phyloP scores from a whole-genome alignment of 2,888 invertebrate genomes.

The Incurvaria masculella region DNA sequence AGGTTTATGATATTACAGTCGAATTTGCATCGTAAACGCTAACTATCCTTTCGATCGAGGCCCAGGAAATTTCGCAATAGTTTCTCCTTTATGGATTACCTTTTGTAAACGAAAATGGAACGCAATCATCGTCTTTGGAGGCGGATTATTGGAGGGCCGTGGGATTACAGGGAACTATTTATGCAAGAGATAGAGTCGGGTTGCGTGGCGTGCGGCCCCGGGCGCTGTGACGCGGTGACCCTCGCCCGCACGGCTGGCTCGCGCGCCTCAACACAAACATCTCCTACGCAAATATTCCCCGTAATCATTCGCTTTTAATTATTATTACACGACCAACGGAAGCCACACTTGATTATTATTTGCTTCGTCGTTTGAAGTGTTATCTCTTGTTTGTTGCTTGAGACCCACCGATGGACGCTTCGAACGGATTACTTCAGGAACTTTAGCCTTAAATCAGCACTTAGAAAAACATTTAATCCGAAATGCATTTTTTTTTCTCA shows the following conservation, averaged over 20 bases:
- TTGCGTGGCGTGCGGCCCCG: conserved; percentile 38
- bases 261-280: too few relatives aligned
- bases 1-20: conserved; percentile 51
- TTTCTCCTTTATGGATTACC: conserved; percentile 51
- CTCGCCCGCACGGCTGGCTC: conserved; percentile 29
- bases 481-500: too few relatives aligned
- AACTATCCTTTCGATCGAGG: conserved; percentile 21
- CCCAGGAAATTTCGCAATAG: conserved; percentile 41
- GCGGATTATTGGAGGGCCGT: conserved; percentile 43
- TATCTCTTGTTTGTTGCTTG: too few relatives aligned
- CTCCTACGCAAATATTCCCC: conserved; percentile 52
- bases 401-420: too few relatives aligned
- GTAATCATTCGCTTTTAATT: conserved; percentile 56
- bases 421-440: too few relatives aligned
- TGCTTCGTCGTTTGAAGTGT: background rate
- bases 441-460: too few relatives aligned
- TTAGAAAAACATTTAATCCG: too few relatives aligned
- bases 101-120: conserved; percentile 54
- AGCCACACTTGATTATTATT: background rate
- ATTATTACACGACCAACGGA: conserved; percentile 52
- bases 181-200: conserved; percentile 20
- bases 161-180: conserved; percentile 25
- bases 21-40: conserved; percentile 56
- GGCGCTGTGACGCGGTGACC: conserved; percentile 24
- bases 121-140: conserved; percentile 52